Conservation (phyloP, 2,113 vertebrate genomes). For the Channa maculata region DNA sequence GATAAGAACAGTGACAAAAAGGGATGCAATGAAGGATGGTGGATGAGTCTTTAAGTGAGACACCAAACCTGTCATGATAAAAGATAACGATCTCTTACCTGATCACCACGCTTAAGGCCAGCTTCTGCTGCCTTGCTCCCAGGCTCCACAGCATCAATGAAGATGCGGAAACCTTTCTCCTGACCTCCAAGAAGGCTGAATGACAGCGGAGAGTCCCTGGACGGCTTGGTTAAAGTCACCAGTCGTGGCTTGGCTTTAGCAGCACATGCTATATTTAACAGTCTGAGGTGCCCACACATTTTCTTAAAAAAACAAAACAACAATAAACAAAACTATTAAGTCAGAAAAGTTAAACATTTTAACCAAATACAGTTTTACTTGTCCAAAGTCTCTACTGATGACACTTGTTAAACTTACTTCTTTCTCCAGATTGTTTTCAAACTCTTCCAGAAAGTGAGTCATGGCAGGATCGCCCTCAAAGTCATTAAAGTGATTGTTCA, state of each 20-base stretch:
- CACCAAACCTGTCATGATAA: not conserved
- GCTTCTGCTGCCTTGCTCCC: conserved; percentile 95
- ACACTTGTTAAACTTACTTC: conserved; percentile 84
- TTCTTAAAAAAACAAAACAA: conserved; percentile 82
- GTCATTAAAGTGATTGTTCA: conserved; percentile 99
- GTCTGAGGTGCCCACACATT: conserved; percentile 98
- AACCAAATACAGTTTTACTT: not conserved
- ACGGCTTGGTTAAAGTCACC: conserved; percentile 95
- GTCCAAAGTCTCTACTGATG: rapidly evolving
- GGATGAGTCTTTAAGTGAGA: not conserved
- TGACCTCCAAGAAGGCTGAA: conserved; percentile 95
- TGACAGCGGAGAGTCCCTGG: conserved; percentile 93
- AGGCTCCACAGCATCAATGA: conserved; percentile 94
- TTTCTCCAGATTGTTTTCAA: conserved; percentile 98
- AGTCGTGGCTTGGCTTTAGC: conserved; percentile 96
- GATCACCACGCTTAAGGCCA: conserved; percentile 96
- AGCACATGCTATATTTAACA: conserved; percentile 98
- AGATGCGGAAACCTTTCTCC: conserved; percentile 96
- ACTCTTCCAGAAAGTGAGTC: conserved; percentile 98
- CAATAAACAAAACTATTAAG: too few species aligned
- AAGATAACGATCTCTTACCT: conserved; percentile 79
- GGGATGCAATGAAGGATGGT: not conserved
- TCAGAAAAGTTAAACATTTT: too few species aligned
- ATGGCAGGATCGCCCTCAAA: conserved; percentile 98
- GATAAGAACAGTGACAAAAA: not conserved